Conservation (phyloP, 1,140 invertebrate species). For the Drosophila trapezifrons region DNA sequence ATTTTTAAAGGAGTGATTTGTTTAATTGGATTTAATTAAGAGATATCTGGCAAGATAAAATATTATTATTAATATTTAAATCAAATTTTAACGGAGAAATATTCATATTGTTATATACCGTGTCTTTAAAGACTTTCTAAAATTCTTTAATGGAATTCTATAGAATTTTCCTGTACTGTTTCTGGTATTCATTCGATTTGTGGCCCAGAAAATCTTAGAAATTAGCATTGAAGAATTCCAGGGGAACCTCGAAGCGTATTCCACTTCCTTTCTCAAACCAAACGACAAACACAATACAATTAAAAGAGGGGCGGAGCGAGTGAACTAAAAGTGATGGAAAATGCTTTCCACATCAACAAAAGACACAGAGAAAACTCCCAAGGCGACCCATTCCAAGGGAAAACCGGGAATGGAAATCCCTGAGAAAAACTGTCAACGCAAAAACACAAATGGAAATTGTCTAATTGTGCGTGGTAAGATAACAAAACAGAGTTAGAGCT, state of each 20-base stretch:
- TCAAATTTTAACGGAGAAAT: too few relatives aligned
- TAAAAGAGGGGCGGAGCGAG: conserved; percentile 41
- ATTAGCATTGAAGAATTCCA: not conserved
- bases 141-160: not conserved
- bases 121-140: too few relatives aligned
- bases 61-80: too few relatives aligned
- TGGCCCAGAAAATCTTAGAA: not conserved
- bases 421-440: conserved; percentile 67
- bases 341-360: conserved; percentile 64
- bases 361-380: conserved; percentile 51
- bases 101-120: too few relatives aligned
- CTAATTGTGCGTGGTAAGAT: conserved; percentile 83
- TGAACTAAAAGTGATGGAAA: conserved; percentile 33
- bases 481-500: conserved; percentile 71
- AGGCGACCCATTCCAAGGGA: conserved; percentile 24
- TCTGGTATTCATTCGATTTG: not conserved
- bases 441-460: conserved; percentile 72
- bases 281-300: conserved; percentile 63
- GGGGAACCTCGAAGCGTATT: not conserved
- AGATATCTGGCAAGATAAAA: too few relatives aligned
- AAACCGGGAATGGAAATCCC: conserved; percentile 14
- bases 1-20: not conserved
- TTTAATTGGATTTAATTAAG: not conserved
- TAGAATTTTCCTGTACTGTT: not conserved
- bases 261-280: conserved; percentile 25